Conservation (phyloP, 2,888 invertebrate species). For the Gisinianus flammeolus region DNA sequence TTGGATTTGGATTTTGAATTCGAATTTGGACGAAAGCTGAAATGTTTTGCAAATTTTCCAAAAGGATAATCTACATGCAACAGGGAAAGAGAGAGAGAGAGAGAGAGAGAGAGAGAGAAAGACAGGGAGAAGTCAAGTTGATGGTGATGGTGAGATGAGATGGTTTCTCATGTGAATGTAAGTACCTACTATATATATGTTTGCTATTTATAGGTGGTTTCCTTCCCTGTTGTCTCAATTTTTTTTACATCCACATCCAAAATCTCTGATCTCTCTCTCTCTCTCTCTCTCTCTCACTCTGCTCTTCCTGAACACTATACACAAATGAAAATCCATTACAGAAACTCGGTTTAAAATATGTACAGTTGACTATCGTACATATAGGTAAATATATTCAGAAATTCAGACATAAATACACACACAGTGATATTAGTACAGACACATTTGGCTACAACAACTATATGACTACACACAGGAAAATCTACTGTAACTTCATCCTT, state of each 20-base stretch:
- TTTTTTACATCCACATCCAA: conserved; percentile 8
- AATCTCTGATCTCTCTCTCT: background rate
- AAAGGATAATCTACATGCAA: conserved; percentile 16
- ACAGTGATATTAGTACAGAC: too few species aligned
- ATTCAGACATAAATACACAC: too few species aligned
- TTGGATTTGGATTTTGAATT: too few species aligned
- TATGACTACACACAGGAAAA: too few species aligned
- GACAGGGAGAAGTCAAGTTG: background rate
- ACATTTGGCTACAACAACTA: too few species aligned
- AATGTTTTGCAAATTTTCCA: conserved; percentile 13
- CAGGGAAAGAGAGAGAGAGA: background rate
- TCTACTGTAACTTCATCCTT: conserved; percentile 8
- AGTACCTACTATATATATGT: conserved; percentile 7
- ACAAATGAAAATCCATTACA: too few species aligned
- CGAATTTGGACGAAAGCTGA: background rate
- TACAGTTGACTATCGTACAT: too few species aligned
- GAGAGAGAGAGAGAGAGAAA: background rate
- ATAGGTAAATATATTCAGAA: too few species aligned
- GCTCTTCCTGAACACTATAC: background rate
- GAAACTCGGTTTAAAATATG: too few species aligned
- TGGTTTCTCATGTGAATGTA: background rate
- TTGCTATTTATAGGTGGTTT: conserved; percentile 27
- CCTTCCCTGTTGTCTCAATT: conserved; percentile 23
- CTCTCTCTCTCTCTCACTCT: background rate
- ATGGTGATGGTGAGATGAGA: background rate